Percentiles rank a stretch among this genome's conserved stretches.
These are phyloP conservation scores for Epistrophe grossulariae DNA, from an alignment of 2,888 invertebrate species.

Conservation along the genomic window DNA sequence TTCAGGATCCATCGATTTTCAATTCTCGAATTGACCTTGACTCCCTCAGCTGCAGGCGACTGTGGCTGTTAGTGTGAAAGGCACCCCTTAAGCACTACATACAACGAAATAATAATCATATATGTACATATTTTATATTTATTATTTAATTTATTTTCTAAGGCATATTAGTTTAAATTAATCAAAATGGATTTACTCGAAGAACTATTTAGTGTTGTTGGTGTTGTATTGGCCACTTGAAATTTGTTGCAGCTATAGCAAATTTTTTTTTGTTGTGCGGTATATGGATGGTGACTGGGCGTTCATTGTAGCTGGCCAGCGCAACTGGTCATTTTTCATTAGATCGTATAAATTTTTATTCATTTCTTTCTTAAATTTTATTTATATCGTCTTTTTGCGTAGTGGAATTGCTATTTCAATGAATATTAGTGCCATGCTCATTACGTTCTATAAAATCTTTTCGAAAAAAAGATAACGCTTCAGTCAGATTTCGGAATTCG, in stretches of 20 bases:
- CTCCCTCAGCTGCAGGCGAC: slow-evolving; percentile 13
- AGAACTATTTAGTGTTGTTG: slow-evolving; percentile 14
- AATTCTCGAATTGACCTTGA: slow-evolving; percentile 43
- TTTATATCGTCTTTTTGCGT: slow-evolving; percentile 31
- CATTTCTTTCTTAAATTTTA: slow-evolving; percentile 10
- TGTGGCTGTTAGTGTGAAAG: not conserved
- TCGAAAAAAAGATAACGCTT: slow-evolving; percentile 59
- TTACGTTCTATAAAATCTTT: slow-evolving; percentile 70
- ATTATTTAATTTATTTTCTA: slow-evolving; percentile 62
- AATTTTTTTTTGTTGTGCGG: not conserved
- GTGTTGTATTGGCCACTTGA: slow-evolving; percentile 48
- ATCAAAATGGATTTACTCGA: slow-evolving; percentile 60
- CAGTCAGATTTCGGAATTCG: slow-evolving; percentile 61
- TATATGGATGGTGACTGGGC: slow-evolving; percentile 19
- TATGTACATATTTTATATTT: slow-evolving; percentile 50
- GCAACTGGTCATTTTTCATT: slow-evolving; percentile 71
- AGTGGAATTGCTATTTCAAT: slow-evolving; percentile 57
- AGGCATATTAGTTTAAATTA: slow-evolving; percentile 57
- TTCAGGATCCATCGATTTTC: not conserved
- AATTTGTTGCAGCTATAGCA: slow-evolving; percentile 5
- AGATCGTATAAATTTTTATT: slow-evolving; percentile 59
- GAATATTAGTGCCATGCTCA: slow-evolving; percentile 55
- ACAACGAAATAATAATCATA: slow-evolving; percentile 22
- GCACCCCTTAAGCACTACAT: slow-evolving; percentile 22
- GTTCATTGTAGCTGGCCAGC: slow-evolving; percentile 35